A percentile compares a stretch with the other conserved stretches of the same genome.
Evolutionary conservation across 53 echinoderm and acorn worm species (phyloP).

Genomic region (Astropecten irregularis): DNA sequence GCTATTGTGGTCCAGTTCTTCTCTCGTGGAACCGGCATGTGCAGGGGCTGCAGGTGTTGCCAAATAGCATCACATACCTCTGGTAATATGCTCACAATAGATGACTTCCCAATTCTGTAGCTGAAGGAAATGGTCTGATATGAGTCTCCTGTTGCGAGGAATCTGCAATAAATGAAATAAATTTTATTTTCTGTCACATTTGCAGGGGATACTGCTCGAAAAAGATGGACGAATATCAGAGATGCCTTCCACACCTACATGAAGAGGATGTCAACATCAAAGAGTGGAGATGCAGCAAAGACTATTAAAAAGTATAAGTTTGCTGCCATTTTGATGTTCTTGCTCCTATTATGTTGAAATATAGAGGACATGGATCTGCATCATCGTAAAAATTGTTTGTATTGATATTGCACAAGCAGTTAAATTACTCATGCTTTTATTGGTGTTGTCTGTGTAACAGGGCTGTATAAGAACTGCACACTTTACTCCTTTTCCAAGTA

Average conservation of each 20-base stretch:
- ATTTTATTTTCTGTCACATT: not conserved
- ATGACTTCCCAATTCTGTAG: conserved; percentile 24
- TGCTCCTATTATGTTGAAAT: conserved; percentile 1
- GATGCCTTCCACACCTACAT: conserved; percentile 40
- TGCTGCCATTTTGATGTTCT: conserved; percentile 44
- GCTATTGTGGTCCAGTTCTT: conserved; percentile 51
- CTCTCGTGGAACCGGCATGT: conserved; percentile 41
- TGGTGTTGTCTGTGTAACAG: no score
- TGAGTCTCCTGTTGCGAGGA: conserved; percentile 53
- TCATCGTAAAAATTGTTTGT: no score
- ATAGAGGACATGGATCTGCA: no score
- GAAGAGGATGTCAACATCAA: not conserved
- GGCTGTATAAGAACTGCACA: no score
- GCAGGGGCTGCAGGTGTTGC: conserved; percentile 4
- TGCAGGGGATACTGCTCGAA: conserved; percentile 35
- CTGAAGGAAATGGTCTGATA: conserved; percentile 26
- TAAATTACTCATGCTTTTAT: no score
- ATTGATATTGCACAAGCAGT: no score
- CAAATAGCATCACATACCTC: conserved; percentile 49
- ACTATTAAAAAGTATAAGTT: conserved; percentile 42
- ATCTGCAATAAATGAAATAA: conserved; percentile 19
- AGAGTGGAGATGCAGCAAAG: conserved; percentile 32
- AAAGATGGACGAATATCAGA: conserved; percentile 49
- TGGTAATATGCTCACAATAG: conserved; percentile 17
- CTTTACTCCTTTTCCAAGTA: no score